These are phyloP conservation scores for Cryptocephalus primarius DNA, from an alignment of 2,888 invertebrate species.

Conservation along the genomic window DNA sequence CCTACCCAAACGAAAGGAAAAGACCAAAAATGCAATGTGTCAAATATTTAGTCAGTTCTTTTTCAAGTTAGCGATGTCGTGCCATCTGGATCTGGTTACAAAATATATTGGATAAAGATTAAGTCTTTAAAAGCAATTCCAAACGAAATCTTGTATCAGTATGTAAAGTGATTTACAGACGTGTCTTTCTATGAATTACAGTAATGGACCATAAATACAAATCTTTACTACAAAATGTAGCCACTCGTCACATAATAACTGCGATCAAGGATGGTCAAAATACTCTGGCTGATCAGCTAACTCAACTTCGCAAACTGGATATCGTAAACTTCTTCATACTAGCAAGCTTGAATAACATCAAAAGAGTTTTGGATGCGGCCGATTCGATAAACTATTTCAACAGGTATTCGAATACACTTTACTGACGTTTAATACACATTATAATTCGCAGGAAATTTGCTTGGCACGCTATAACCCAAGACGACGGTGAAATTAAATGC, in stretches of 20 bases:
- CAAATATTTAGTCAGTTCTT: too few relatives aligned
- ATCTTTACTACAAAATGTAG: conserved; percentile 78
- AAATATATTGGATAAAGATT: too few relatives aligned
- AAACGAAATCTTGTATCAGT: too few relatives aligned
- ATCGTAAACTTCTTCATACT: conserved; percentile 84
- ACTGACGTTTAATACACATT: too few relatives aligned
- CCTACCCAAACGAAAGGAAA: too few relatives aligned
- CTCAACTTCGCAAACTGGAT: conserved; percentile 65
- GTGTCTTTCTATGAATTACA: conserved; percentile 28
- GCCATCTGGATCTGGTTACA: too few relatives aligned
- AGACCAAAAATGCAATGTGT: too few relatives aligned
- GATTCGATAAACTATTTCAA: conserved; percentile 66
- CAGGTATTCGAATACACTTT: conserved; percentile 5
- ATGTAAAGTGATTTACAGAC: too few relatives aligned
- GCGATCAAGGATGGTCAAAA: conserved; percentile 41
- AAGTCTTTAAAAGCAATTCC: too few relatives aligned
- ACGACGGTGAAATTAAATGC: conserved; percentile 62
- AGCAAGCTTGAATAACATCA: conserved; percentile 61
- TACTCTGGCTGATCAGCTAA: conserved; percentile 54
- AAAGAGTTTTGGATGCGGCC: conserved; percentile 41
- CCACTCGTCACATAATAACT: conserved; percentile 83
- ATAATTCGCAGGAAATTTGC: conserved; percentile 37
- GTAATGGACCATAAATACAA: conserved; percentile 93
- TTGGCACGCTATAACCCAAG: conserved; percentile 79
- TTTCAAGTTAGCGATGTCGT: too few relatives aligned